phyloP scores from a whole-genome alignment of 2,797 vertebrate species.

The Yasuhikotakia modesta region DNA sequence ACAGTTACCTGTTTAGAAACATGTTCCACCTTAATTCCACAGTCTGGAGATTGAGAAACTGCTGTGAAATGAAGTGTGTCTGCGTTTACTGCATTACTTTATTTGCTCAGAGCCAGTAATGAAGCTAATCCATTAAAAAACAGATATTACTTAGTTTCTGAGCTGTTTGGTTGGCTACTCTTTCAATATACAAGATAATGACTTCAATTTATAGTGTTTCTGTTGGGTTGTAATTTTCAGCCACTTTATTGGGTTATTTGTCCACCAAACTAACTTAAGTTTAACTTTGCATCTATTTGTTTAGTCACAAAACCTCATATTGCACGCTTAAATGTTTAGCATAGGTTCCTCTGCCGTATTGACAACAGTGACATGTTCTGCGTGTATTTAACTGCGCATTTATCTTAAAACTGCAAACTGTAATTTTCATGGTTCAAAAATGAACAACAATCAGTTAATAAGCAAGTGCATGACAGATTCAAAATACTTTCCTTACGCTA shows the following conservation, averaged over 20 bases:
- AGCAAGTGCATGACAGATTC: no score
- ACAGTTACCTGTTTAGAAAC: neutral
- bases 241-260: neutral
- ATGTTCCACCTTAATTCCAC: slow-evolving; percentile 2
- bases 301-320: no score
- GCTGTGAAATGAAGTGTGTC: neutral
- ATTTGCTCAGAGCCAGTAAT: slow-evolving; percentile 1
- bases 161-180: neutral
- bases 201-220: neutral
- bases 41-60: neutral
- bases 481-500: no score
- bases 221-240: neutral
- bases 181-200: neutral
- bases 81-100: neutral
- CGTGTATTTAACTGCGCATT: neutral
- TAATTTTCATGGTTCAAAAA: no score
- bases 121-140: neutral
- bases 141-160: neutral
- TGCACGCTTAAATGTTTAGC: neutral
- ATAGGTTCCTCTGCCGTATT: neutral
- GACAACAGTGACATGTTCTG: neutral
- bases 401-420: no score
- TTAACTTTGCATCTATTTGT: neutral
- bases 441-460: no score
- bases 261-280: neutral